Evolutionary conservation across 2,797 vertebrate species (phyloP).

Genomic region (Argyrosomus regius): DNA sequence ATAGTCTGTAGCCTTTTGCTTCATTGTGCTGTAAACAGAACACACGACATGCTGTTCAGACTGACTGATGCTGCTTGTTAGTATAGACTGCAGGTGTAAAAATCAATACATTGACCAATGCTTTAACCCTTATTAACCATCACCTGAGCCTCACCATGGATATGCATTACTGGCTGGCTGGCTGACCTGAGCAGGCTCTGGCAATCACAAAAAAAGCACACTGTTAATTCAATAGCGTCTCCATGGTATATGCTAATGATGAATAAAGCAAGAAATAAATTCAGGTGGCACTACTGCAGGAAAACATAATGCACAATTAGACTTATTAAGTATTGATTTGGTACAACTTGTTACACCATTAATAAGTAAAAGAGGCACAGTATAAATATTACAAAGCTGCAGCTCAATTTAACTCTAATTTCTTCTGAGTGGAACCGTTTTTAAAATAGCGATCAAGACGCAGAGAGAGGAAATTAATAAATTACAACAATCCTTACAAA

Average conservation of each 20-base stretch:
- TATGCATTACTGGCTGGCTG: no score
- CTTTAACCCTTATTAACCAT: background rate
- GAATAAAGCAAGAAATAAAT: background rate
- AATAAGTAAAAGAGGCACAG: background rate
- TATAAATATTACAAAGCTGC: background rate
- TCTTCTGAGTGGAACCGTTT: background rate
- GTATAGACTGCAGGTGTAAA: background rate
- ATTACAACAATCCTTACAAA: background rate
- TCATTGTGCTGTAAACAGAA: background rate
- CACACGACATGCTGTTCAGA: background rate
- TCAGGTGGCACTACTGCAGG: background rate
- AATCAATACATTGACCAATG: background rate
- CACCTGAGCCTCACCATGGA: background rate
- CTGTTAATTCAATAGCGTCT: background rate
- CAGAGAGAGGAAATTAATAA: background rate
- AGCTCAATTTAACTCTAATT: background rate
- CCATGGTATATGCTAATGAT: background rate
- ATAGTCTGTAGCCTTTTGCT: background rate
- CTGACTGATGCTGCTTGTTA: conserved; percentile 3
- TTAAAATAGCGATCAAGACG: background rate
- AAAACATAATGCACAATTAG: background rate
- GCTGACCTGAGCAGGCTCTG: background rate
- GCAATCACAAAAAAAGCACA: background rate
- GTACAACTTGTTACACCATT: background rate
- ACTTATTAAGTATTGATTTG: conserved; percentile 16